Percentiles rank a stretch among this genome's conserved stretches.
These are phyloP conservation scores for Harpegnathos saltator DNA, from an alignment of 1,140 invertebrate species.

Conservation along the genomic window DNA sequence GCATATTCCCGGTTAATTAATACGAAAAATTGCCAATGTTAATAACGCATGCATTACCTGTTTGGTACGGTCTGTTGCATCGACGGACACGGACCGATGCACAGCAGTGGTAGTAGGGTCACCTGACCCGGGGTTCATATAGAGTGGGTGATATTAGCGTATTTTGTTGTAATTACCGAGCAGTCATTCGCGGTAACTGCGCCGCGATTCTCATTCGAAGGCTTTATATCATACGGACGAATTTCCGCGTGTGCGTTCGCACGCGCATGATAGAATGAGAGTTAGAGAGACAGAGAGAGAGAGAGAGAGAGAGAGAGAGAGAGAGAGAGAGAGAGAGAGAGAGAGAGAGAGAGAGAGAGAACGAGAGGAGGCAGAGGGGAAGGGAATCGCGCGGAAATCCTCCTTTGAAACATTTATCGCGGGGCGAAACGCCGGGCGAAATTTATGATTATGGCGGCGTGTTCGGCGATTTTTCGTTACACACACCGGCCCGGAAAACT, in stretches of 20 bases:
- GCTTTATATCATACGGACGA: slow-evolving; percentile 48
- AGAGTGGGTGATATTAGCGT: slow-evolving; percentile 72
- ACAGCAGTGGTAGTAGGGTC: slow-evolving; percentile 64
- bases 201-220: slow-evolving; percentile 70
- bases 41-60: slow-evolving; percentile 78
- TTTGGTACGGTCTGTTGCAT: slow-evolving; percentile 68
- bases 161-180: slow-evolving; percentile 76
- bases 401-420: slow-evolving; percentile 52
- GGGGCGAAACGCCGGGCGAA: slow-evolving; percentile 17
- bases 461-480: slow-evolving; percentile 39
- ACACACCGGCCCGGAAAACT: slow-evolving; percentile 27
- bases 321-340: too few species aligned
- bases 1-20: slow-evolving; percentile 76
- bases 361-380: too few species aligned
- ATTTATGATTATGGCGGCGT: slow-evolving; percentile 54
- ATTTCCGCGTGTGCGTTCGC: slow-evolving; percentile 6
- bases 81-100: slow-evolving; percentile 62
- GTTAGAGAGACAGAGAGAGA: too few species aligned
- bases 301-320: too few species aligned
- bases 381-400: neutral
- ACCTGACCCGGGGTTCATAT: slow-evolving; percentile 67
- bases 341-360: too few species aligned
- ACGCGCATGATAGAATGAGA: too few species aligned
- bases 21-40: slow-evolving; percentile 78
- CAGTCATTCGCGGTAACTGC: slow-evolving; percentile 63